These are phyloP conservation scores for Lucilia sericata DNA, from an alignment of 1,140 invertebrate species.

Conservation along the genomic window DNA sequence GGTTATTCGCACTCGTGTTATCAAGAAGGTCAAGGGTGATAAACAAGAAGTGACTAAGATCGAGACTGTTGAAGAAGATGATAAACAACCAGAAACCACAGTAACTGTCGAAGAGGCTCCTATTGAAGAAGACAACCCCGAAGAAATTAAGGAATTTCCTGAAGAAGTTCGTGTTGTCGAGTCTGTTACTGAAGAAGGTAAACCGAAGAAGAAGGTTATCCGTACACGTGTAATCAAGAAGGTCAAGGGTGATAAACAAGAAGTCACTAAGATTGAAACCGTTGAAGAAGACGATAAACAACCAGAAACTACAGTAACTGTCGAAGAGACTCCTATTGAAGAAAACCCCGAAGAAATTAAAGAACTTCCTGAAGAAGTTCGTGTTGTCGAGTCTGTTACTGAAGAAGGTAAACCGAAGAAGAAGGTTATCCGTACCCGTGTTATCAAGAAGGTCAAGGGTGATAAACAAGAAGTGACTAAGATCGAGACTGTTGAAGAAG, in stretches of 20 bases:
- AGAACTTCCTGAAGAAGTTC: conserved; percentile 43
- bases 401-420: conserved; percentile 46
- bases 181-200: conserved; percentile 39
- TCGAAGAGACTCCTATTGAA: conserved; percentile 39
- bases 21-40: conserved; percentile 44
- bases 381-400: conserved; percentile 30
- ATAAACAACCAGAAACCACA: conserved; percentile 43
- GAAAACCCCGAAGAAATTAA: conserved; percentile 34
- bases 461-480: conserved; percentile 46
- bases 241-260: conserved; percentile 45
- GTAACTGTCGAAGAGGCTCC: conserved; percentile 44
- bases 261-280: conserved; percentile 46
- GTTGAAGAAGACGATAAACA: conserved; percentile 46
- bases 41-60: conserved; percentile 46
- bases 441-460: conserved; percentile 45
- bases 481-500: conserved; percentile 45
- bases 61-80: conserved; percentile 45
- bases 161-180: conserved; percentile 41
- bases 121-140: conserved; percentile 37
- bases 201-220: conserved; percentile 43
- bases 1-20: conserved; percentile 43
- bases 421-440: conserved; percentile 43
- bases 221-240: conserved; percentile 44
- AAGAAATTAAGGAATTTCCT: conserved; percentile 42
- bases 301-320: conserved; percentile 42